Percentiles rank a stretch among this genome's conserved stretches.
Evolutionary conservation across 2,888 invertebrate species (phyloP).

Genomic region (Eristalis intricaria): DNA sequence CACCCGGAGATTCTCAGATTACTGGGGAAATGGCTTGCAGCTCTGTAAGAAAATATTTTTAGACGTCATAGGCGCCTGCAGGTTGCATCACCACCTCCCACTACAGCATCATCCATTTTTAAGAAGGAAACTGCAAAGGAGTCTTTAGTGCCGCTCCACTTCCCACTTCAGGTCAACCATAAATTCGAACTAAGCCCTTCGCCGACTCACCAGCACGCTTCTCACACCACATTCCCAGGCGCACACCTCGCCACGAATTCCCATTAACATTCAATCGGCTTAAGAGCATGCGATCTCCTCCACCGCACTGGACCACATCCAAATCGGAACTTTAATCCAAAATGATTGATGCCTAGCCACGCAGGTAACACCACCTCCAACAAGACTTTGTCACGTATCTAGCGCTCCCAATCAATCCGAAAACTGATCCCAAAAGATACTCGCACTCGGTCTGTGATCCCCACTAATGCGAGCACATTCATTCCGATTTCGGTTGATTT

Average conservation of each 20-base stretch:
- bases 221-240: background rate
- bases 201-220: background rate
- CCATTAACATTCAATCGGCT: background rate
- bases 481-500: constrained; percentile 59
- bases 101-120: background rate
- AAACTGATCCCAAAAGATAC: constrained; percentile 16
- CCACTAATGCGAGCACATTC: constrained; percentile 49
- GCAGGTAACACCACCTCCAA: constrained; percentile 49
- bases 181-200: background rate
- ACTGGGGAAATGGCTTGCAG: too few species aligned
- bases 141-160: background rate
- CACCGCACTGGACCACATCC: background rate
- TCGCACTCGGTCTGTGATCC: constrained; percentile 31
- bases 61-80: too few species aligned
- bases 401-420: background rate
- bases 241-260: background rate
- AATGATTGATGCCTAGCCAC: constrained; percentile 59
- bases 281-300: background rate
- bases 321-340: constrained; percentile 59
- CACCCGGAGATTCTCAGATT: too few species aligned
- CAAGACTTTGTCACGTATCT: constrained; percentile 61
- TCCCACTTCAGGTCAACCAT: background rate
- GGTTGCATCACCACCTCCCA: background rate
- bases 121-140: background rate
- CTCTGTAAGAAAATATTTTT: too few species aligned